These are phyloP conservation scores for Rostratula benghalensis DNA, from an alignment of 2,113 vertebrate genomes.

Conservation along the genomic window DNA sequence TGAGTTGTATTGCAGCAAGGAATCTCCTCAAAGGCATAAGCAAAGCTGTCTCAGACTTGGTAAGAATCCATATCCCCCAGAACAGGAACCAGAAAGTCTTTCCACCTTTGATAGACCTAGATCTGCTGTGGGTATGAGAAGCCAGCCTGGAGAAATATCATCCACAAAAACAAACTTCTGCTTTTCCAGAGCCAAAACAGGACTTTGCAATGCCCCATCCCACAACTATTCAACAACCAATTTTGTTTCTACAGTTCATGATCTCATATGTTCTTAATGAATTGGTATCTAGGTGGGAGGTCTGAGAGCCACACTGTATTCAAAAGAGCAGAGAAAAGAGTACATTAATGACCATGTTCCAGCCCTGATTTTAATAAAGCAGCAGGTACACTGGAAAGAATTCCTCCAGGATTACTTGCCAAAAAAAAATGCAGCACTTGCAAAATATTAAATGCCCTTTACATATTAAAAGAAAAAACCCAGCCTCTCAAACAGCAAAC, in stretches of 20 bases:
- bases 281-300: slow-evolving; percentile 13
- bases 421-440: background rate
- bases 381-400: slow-evolving; percentile 24
- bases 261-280: background rate
- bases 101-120: background rate
- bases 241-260: background rate
- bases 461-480: background rate
- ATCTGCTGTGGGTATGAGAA: background rate
- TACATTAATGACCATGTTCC: background rate
- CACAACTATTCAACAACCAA: background rate
- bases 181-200: background rate
- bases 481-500: background rate
- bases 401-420: background rate
- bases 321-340: background rate
- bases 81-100: background rate
- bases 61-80: background rate
- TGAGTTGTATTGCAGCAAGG: background rate
- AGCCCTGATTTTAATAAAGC: background rate
- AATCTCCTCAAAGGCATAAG: background rate
- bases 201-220: background rate
- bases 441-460: background rate
- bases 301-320: background rate
- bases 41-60: background rate
- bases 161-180: background rate
- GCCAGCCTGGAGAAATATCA: background rate